Evolutionary conservation across 1,140 invertebrate species (phyloP).

Genomic region (Apis dorsata): DNA sequence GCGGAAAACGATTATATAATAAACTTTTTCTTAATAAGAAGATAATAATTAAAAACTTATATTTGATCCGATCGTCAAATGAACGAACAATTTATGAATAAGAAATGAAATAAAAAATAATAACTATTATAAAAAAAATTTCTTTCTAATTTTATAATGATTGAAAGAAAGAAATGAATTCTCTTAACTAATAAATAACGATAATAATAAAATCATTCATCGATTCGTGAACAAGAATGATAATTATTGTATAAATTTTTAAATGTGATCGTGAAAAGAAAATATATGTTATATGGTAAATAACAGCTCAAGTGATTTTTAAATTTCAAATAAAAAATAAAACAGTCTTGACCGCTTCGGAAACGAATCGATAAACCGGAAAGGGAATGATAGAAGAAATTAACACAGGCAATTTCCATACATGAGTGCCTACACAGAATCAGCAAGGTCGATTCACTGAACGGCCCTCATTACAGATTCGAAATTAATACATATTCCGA

Average conservation of each 20-base stretch:
- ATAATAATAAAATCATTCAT: too few relatives aligned
- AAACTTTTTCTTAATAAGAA: too few relatives aligned
- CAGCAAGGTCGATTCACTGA: background rate
- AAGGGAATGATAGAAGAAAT: background rate
- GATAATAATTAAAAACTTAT: too few relatives aligned
- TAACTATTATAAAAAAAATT: too few relatives aligned
- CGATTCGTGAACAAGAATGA: slow-evolving; percentile 2
- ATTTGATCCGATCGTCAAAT: too few relatives aligned
- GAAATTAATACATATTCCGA: slow-evolving; percentile 29
- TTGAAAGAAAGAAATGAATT: too few relatives aligned
- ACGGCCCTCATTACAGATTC: slow-evolving; percentile 3
- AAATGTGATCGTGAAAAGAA: background rate
- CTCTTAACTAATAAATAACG: too few relatives aligned
- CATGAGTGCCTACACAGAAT: background rate
- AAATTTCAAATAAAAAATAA: background rate
- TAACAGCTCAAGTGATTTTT: background rate
- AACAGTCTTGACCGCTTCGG: too few relatives aligned
- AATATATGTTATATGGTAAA: background rate
- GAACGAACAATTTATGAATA: too few relatives aligned
- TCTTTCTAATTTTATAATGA: too few relatives aligned
- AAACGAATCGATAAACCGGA: background rate
- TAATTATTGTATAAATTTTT: slow-evolving; percentile 14
- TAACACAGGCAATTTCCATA: background rate
- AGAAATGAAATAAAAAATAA: too few relatives aligned
- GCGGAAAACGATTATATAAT: background rate